Evolutionary conservation across 2,113 vertebrate species (phyloP).

Genomic region (Empidonax alnorum): DNA sequence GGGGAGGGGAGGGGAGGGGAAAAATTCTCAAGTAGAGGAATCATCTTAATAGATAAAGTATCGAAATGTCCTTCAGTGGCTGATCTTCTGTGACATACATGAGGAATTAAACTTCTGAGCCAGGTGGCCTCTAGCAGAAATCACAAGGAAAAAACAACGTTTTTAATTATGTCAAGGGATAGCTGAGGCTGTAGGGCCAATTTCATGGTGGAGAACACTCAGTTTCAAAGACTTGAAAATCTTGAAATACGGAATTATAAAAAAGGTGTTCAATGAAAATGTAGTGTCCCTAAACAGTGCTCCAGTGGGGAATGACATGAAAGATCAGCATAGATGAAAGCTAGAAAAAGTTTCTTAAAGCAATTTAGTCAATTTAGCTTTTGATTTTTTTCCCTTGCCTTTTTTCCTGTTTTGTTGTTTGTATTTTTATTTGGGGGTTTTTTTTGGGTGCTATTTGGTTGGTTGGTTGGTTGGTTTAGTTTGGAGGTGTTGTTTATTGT

Average conservation of each 20-base stretch:
- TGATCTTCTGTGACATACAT: background rate
- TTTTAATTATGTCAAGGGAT: background rate
- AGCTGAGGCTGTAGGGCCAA: background rate
- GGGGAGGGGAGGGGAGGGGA: too few relatives aligned
- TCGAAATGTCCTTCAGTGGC: background rate
- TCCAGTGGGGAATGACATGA: background rate
- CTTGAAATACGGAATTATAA: background rate
- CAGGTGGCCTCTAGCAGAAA: background rate
- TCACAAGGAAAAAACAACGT: background rate
- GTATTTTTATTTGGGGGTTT: background rate
- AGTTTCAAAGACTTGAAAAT: background rate
- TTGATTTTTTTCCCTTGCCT: background rate
- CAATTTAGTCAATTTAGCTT: rapidly evolving
- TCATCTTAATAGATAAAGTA: background rate
- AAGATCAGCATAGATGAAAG: background rate
- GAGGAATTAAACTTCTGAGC: background rate
- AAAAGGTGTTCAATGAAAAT: background rate
- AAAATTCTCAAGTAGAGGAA: background rate
- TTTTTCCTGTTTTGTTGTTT: background rate
- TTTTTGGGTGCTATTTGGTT: background rate
- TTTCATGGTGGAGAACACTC: background rate
- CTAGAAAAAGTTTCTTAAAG: background rate
- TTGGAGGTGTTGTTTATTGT: background rate
- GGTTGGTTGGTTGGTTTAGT: background rate
- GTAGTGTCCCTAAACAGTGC: background rate